Percentiles rank a stretch among this genome's conserved stretches.
Evolutionary conservation across 1,140 invertebrate genomes (phyloP).

Genomic region (Trichoplusia ni): DNA sequence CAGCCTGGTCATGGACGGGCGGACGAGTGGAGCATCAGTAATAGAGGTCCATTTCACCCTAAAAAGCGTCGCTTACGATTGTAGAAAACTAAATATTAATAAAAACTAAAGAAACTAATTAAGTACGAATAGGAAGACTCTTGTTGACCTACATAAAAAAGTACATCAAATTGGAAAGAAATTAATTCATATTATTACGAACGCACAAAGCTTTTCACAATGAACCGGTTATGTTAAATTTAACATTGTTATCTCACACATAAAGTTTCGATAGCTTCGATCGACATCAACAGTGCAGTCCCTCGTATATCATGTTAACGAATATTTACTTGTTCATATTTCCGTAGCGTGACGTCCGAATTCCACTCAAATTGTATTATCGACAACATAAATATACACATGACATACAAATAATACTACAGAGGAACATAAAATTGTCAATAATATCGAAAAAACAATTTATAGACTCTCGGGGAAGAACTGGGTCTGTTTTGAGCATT

Average conservation of each 20-base stretch:
- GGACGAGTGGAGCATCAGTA: no score
- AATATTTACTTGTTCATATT: slow-evolving; percentile 30
- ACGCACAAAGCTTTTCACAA: not conserved
- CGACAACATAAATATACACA: slow-evolving; percentile 30
- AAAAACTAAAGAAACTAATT: no score
- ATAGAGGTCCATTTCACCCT: no score
- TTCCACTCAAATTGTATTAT: slow-evolving; percentile 18
- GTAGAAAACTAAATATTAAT: no score
- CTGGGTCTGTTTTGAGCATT: no score
- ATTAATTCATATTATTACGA: no score
- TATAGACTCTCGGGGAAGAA: not conserved
- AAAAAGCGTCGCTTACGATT: no score
- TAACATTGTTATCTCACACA: slow-evolving; percentile 12
- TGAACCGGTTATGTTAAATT: not conserved
- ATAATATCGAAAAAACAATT: slow-evolving; percentile 8
- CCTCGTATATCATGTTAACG: slow-evolving; percentile 23
- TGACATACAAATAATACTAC: not conserved
- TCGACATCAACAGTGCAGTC: slow-evolving; percentile 9
- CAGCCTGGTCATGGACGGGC: no score
- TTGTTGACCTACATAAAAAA: no score
- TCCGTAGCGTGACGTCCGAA: not conserved
- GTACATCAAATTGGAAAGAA: no score
- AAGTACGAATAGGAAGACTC: no score
- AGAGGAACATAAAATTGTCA: not conserved
- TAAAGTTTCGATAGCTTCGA: not conserved